phyloP scores from a whole-genome alignment of 2,113 vertebrate genomes.

The Megaceryle maxima region DNA sequence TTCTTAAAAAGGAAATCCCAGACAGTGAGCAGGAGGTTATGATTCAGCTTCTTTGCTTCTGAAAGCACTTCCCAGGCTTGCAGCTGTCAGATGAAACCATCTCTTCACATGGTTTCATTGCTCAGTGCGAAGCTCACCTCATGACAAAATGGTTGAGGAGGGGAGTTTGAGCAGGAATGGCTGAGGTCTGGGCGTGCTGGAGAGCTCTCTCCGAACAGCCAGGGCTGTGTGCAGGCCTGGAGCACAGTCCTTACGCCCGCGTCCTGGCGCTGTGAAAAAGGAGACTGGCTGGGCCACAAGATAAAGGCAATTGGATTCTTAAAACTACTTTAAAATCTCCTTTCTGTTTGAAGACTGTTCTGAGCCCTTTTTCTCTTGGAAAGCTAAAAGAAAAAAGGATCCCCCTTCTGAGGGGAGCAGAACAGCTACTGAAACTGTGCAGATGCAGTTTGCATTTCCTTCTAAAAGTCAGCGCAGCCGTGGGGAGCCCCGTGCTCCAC shows the following conservation, averaged over 20 bases:
- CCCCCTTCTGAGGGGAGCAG: background rate
- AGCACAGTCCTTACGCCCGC: rapidly evolving
- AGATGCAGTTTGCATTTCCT: background rate
- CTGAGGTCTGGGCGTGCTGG: rapidly evolving
- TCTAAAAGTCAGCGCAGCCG: background rate
- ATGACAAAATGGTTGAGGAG: rapidly evolving
- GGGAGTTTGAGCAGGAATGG: background rate
- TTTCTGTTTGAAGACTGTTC: background rate
- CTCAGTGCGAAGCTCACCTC: background rate
- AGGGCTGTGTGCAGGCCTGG: background rate
- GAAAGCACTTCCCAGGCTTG: background rate
- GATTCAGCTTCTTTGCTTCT: background rate
- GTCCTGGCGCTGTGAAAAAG: background rate
- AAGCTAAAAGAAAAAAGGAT: background rate
- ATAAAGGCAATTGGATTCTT: background rate
- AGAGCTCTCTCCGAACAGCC: background rate
- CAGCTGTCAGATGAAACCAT: background rate
- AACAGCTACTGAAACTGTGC: background rate
- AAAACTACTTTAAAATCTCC: background rate
- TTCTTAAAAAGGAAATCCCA: background rate
- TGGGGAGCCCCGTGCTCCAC: background rate
- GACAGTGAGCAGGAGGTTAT: background rate
- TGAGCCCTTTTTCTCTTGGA: background rate
- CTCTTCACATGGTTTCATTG: background rate
- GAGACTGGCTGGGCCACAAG: background rate